These are phyloP conservation scores for Etia nguti DNA, from an alignment of 2,113 vertebrate species.

Conservation along the genomic window DNA sequence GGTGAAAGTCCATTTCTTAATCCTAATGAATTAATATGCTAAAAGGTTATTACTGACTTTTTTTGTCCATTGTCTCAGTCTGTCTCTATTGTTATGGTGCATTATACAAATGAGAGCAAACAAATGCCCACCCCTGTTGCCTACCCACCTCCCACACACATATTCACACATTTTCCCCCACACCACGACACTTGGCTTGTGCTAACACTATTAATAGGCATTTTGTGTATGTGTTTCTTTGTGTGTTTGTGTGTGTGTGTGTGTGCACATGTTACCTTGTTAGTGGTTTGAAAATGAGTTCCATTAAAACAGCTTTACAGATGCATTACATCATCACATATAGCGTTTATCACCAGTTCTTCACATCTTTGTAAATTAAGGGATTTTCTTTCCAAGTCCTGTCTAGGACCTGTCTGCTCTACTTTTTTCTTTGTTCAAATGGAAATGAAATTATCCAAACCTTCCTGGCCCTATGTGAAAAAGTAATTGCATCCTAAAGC, in stretches of 20 bases:
- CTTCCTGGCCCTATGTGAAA: background rate
- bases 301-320: constrained; percentile 19
- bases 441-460: background rate
- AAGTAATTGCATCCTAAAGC: background rate
- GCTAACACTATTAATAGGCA: constrained; percentile 68
- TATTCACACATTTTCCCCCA: constrained; percentile 14
- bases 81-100: constrained; percentile 77
- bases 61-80: constrained; percentile 15
- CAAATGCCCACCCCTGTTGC: constrained; percentile 60
- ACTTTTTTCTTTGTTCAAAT: background rate
- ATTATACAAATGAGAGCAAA: constrained; percentile 85
- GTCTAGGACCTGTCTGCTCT: background rate
- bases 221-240: constrained; percentile 3
- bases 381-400: background rate
- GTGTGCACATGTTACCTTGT: background rate
- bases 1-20: background rate
- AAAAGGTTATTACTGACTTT: background rate
- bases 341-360: constrained; percentile 20
- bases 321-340: constrained; percentile 40
- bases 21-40: background rate
- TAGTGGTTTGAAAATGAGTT: constrained; percentile 11
- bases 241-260: background rate
- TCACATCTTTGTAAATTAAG: constrained; percentile 1
- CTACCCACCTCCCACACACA: constrained; percentile 25
- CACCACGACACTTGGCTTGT: background rate